phyloP scores from a whole-genome alignment of 2,113 vertebrate genomes.

The Polypterus senegalus region DNA sequence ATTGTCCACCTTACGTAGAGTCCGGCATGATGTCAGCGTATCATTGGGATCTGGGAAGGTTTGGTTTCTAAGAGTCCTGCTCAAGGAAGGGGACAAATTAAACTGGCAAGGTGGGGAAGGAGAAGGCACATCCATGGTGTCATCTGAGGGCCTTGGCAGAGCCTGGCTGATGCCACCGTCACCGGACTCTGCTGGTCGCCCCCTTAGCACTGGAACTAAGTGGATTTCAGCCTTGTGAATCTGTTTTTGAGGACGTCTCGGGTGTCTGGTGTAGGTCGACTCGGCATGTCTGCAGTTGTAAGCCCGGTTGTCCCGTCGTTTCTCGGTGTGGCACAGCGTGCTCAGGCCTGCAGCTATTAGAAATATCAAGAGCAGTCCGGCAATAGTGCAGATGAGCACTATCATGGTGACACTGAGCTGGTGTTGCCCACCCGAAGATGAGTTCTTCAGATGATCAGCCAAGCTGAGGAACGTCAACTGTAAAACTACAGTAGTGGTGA shows the following conservation, averaged over 20 bases:
- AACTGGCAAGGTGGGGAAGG: constrained; percentile 42
- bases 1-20: constrained; percentile 42
- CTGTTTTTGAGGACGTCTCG: constrained; percentile 74
- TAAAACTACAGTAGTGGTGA: constrained; percentile 46
- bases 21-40: constrained; percentile 23
- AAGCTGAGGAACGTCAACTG: constrained; percentile 63
- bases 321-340: constrained; percentile 65
- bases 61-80: constrained; percentile 64
- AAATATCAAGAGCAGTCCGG: constrained; percentile 56
- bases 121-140: constrained; percentile 17
- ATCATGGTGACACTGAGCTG: constrained; percentile 57
- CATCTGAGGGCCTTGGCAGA: constrained; percentile 9
- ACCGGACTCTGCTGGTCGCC: constrained; percentile 36
- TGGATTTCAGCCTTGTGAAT: constrained; percentile 87
- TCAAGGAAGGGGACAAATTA: constrained; percentile 49
- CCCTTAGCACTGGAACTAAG: constrained; percentile 66
- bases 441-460: constrained; percentile 62
- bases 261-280: constrained; percentile 68
- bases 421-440: constrained; percentile 32
- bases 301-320: constrained; percentile 63
- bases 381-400: constrained; percentile 55
- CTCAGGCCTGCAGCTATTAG: constrained; percentile 53
- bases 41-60: constrained; percentile 27
- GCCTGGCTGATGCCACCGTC: constrained; percentile 28
- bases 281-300: constrained; percentile 91